Conservation (phyloP, 2,888 invertebrate species). For the Agrotis puta region DNA sequence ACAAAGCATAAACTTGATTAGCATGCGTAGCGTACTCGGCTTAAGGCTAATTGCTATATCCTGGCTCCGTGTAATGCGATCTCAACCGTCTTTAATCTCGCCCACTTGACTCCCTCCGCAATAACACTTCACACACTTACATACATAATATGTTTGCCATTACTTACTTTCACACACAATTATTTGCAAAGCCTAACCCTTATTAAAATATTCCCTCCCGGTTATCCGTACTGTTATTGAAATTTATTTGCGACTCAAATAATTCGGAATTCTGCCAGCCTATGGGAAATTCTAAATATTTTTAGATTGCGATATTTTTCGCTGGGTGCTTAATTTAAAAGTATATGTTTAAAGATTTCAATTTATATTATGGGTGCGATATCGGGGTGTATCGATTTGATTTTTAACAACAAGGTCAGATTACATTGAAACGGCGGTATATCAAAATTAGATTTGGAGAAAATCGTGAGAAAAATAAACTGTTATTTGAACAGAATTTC, state of each 20-base stretch:
- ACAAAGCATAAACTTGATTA: conserved; percentile 70
- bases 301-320: conserved; percentile 48
- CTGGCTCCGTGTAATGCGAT: conserved; percentile 67
- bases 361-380: conserved; percentile 42
- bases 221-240: conserved; percentile 36
- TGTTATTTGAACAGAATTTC: background rate
- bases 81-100: conserved; percentile 64
- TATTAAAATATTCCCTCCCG: conserved; percentile 43
- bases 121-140: conserved; percentile 38
- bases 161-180: conserved; percentile 57
- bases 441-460: no score
- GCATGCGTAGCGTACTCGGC: conserved; percentile 67
- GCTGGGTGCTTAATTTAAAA: conserved; percentile 22
- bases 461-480: no score
- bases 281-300: conserved; percentile 47
- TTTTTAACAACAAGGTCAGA: background rate
- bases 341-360: conserved; percentile 48
- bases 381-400: conserved; percentile 24
- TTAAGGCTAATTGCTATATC: conserved; percentile 70
- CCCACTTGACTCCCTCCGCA: conserved; percentile 50
- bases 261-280: conserved; percentile 23
- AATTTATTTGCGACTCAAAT: conserved; percentile 45
- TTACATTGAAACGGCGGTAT: background rate
- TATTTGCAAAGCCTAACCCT: conserved; percentile 47
- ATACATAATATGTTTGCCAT: conserved; percentile 52